Base-by-base conservation (phyloP, 2,888 invertebrate species). In the Brenthis daphne region DNA sequence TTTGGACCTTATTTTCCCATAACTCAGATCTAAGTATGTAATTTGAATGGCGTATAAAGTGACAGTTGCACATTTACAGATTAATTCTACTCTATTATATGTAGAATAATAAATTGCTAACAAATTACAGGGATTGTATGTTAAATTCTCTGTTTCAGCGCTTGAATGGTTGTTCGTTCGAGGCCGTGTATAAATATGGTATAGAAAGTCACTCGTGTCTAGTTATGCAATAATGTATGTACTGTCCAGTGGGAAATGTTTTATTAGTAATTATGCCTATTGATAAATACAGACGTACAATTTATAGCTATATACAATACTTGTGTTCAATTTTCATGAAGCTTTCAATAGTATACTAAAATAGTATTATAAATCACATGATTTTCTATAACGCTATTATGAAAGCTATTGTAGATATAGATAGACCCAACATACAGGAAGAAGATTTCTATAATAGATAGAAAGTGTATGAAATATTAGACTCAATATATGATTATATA, bases 81-180 rank as follows among this genome's bases (percentile, higher is more conserved):
- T 63, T 37, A 63, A 63, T 37, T 53, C 20, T 37, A 63, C 13
- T 14, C 20, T 57, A 57, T 43, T 47, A 57, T 47, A 47, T 43
- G 51, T 63, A 53, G 54, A 57, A 64, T 63, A 58, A 47, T 58
- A 55, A 67, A 70, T 70, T 51, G 43, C 24, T 60, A 58, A 67
- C 67, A 67, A 70, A 67, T 70, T 67, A 67, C 64, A 24, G 51
- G 60, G 57, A 67, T 67, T 70, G 60, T 70, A 64, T 67, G 64
- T 64, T 64, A 53, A 67, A 64, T 64, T 64, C 57, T 64, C 24
- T 67, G 70, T 65, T 66, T 66, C 57, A 65, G 65, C 20, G 50
- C 33, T 57, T 64, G 37, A 65, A 53, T 60, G 60, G n/a, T 55
- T 33, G 64, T 64, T 24, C 37, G 55, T 65, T 65, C 56, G 65